Base-by-base conservation (phyloP, 2,113 vertebrate genomes). In the Clinocottus analis region DNA sequence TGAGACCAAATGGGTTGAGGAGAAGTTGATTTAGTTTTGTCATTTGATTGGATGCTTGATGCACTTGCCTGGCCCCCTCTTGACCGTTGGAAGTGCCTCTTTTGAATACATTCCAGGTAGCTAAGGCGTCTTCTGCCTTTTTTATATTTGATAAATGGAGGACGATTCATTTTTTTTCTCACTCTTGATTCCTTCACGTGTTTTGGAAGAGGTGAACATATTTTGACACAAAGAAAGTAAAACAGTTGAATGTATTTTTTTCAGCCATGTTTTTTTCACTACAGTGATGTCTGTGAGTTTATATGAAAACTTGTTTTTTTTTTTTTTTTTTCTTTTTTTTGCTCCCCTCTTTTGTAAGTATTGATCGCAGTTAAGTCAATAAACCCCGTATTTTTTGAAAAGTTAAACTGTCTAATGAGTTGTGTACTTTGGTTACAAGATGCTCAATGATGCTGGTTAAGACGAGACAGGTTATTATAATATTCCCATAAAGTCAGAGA, bases 361-460 rank as follows among this genome's bases (percentile, higher is more conserved):
- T 96, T 98, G 97, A 98, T 99, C 98, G 96, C 97, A 98, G 97
- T 99, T 98, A 96, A 98, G 97, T 97, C 97, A 99, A 99, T 99
- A 99, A 99, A 98, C 95, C 97, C 97, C 94, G 77, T 96, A 95
- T 98, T 98, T 93, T 96, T 95, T 87, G 92, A 95, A 93, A 94
- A 93, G 77, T 90, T 62, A 56, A 83, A 72, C 27, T 65, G 87
- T 89, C 29, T 90, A 29, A 39, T 62, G 83, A 75, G 49, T 90
- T 72, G 25, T 85, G 29, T 85, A 12, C 31, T 67, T 66, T 3
- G 3, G 43, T 41, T 37, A 0, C 31, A 33, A 31, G 9, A 61
- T 45, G 12, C 31, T 27, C 25, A 16, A 60, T 21, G 37, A 45
- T 14, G 47, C n/a, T 37, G 0, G 14, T 31, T 58, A 47, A n/a